A percentile compares a stretch with the other conserved stretches of the same genome.
These are phyloP conservation scores for Melitaea cinxia DNA, from an alignment of 1,140 invertebrate species.

Conservation along the genomic window DNA sequence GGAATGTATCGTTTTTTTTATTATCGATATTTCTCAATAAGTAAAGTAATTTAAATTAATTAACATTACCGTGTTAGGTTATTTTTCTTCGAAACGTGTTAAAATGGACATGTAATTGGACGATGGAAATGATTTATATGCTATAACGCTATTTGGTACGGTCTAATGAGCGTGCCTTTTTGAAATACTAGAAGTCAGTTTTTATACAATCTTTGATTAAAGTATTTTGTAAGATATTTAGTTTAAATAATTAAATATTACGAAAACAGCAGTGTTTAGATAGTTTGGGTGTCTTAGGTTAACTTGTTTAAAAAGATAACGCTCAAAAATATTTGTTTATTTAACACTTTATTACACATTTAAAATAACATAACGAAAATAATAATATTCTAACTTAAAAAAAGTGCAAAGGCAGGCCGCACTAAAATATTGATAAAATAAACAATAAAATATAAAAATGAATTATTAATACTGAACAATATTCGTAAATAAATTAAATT, in stretches of 20 bases:
- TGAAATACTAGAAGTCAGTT: not conserved
- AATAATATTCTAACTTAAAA: too few species aligned
- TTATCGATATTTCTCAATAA: slow-evolving; percentile 20
- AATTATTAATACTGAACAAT: too few species aligned
- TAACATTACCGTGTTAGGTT: slow-evolving; percentile 14
- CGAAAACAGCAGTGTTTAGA: not conserved
- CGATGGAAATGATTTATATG: slow-evolving; percentile 22
- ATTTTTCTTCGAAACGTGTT: slow-evolving; percentile 36
- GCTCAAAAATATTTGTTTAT: too few species aligned
- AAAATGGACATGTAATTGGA: slow-evolving; percentile 28
- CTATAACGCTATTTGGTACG: slow-evolving; percentile 15
- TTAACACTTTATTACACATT: too few species aligned
- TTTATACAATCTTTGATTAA: not conserved
- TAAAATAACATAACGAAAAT: too few species aligned
- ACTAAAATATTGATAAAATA: too few species aligned
- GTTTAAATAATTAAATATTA: not conserved
- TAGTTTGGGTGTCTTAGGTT: too few species aligned
- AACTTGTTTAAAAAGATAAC: too few species aligned
- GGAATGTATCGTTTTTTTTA: slow-evolving; percentile 4
- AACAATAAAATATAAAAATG: too few species aligned
- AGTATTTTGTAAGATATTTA: not conserved
- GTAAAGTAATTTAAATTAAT: slow-evolving; percentile 20
- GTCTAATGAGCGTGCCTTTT: slow-evolving; percentile 10
- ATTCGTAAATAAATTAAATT: too few species aligned
- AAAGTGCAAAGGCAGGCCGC: too few species aligned